Percentiles rank a stretch among this genome's conserved stretches.
These are phyloP conservation scores for Brachycybe producta DNA, from an alignment of 2,888 invertebrate species.

Conservation along the genomic window DNA sequence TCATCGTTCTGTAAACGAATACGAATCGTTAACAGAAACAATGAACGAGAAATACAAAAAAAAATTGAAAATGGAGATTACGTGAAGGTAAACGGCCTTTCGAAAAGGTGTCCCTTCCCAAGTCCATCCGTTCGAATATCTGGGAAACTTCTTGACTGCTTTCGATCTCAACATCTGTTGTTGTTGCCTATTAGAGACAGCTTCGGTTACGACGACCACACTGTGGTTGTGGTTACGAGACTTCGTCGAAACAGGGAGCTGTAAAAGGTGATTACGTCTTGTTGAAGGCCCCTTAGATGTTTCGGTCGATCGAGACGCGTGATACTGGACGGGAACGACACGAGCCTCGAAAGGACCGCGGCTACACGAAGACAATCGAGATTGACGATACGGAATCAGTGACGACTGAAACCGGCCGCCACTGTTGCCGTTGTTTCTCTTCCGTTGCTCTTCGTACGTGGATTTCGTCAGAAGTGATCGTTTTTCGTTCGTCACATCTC, in stretches of 20 bases:
- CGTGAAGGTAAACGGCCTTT: slow-evolving; percentile 74
- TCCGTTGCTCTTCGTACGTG: slow-evolving; percentile 3
- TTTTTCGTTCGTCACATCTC: slow-evolving; percentile 10
- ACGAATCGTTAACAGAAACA: neutral
- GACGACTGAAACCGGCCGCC: too few relatives aligned
- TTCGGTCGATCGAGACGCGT: neutral
- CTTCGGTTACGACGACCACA: slow-evolving; percentile 1
- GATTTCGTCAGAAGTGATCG: too few relatives aligned
- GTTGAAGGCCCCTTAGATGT: too few relatives aligned
- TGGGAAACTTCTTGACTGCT: slow-evolving; percentile 14
- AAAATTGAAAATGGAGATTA: slow-evolving; percentile 40
- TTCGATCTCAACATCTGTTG: too few relatives aligned
- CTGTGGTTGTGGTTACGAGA: neutral
- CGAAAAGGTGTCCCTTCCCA: slow-evolving; percentile 76
- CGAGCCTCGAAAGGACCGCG: too few relatives aligned
- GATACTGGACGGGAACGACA: neutral
- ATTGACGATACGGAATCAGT: neutral
- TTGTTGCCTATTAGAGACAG: too few relatives aligned
- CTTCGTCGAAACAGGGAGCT: neutral
- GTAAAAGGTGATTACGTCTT: neutral
- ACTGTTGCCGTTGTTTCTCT: slow-evolving; percentile 1
- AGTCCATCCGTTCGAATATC: slow-evolving; percentile 83
- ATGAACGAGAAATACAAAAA: neutral
- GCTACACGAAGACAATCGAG: too few relatives aligned
- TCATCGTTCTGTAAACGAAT: slow-evolving; percentile 52